Conservation (phyloP, 1,140 invertebrate genomes). For the Micrasema minimum region DNA sequence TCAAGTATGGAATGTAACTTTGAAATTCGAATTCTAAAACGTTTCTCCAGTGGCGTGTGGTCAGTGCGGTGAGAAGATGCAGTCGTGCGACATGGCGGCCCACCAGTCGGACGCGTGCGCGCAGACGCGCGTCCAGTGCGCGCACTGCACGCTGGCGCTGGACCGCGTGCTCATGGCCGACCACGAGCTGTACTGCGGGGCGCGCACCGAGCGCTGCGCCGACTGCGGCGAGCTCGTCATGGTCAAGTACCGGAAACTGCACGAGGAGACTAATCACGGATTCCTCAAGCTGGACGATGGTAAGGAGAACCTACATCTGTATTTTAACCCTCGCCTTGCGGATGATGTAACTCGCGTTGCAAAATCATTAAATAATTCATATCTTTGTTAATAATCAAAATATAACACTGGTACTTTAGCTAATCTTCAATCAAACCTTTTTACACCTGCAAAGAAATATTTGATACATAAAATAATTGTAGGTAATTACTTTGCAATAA, state of each 20-base stretch:
- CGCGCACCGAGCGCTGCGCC: conserved; percentile 69
- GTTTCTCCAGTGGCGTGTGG: conserved; percentile 44
- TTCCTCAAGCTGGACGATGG: conserved; percentile 67
- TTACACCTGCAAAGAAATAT: too few species aligned
- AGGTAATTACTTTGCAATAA: too few species aligned
- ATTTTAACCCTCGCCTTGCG: too few species aligned
- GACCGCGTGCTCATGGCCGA: conserved; percentile 64
- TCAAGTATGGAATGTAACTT: too few species aligned
- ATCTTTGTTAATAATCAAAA: too few species aligned
- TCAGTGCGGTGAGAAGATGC: conserved; percentile 59
- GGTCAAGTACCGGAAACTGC: conserved; percentile 69
- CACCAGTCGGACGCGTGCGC: conserved; percentile 60
- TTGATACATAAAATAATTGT: too few species aligned
- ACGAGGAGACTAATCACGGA: conserved; percentile 68
- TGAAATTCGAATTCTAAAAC: too few species aligned
- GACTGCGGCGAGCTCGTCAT: conserved; percentile 72
- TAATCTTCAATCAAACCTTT: too few species aligned
- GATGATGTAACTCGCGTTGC: too few species aligned
- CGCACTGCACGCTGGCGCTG: conserved; percentile 69
- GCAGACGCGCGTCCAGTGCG: conserved; percentile 61
- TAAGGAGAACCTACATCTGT: too few species aligned
- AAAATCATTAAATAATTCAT: too few species aligned
- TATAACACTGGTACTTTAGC: too few species aligned
- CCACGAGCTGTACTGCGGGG: conserved; percentile 71
- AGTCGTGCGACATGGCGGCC: conserved; percentile 58